A percentile compares a stretch with the other conserved stretches of the same genome.
phyloP scores from a whole-genome alignment of 30 jellyfish, hydroid and myxozoan genomes.

The Rhopilema esculentum region DNA sequence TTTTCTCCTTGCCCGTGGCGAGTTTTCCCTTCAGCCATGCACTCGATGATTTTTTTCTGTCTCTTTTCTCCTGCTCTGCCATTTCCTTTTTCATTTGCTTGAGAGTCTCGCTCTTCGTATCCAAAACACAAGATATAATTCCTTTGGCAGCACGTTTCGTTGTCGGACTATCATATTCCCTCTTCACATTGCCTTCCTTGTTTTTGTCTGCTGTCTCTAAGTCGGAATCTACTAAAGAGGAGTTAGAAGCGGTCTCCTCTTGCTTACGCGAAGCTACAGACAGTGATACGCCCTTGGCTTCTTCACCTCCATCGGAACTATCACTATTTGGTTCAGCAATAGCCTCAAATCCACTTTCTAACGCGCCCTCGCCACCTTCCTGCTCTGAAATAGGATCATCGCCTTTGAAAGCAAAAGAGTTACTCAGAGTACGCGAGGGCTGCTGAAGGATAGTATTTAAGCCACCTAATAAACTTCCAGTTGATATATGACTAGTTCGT shows the following conservation, averaged over 20 bases:
- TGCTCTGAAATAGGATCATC: slow-evolving; percentile 27
- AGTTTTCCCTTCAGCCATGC: slow-evolving; percentile 80
- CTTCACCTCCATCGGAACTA: slow-evolving; percentile 29
- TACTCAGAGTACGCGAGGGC: slow-evolving; percentile 32
- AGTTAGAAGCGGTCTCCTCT: background rate
- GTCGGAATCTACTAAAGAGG: slow-evolving; percentile 1
- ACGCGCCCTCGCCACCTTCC: slow-evolving; percentile 1
- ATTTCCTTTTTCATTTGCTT: slow-evolving; percentile 54
- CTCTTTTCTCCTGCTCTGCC: slow-evolving; percentile 62
- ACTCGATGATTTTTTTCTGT: slow-evolving; percentile 83
- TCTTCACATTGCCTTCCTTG: background rate
- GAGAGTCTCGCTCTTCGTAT: slow-evolving; percentile 45
- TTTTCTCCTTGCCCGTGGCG: slow-evolving; percentile 64
- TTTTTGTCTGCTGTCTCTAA: slow-evolving; percentile 18
- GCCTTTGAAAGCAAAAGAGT: slow-evolving; percentile 23
- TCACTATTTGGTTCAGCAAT: slow-evolving; percentile 32
- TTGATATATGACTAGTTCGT: slow-evolving; percentile 25
- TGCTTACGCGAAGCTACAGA: background rate
- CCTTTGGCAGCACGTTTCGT: slow-evolving; percentile 1
- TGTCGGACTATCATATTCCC: background rate
- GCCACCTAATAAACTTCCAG: slow-evolving; percentile 63
- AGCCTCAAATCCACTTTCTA: slow-evolving; percentile 18
- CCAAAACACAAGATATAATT: slow-evolving; percentile 14
- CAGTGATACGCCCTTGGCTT: background rate
- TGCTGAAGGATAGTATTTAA: slow-evolving; percentile 53